A percentile compares a stretch with the other conserved stretches of the same genome.
phyloP scores from a whole-genome alignment of 2,113 vertebrate genomes.

The Jacana jacana region DNA sequence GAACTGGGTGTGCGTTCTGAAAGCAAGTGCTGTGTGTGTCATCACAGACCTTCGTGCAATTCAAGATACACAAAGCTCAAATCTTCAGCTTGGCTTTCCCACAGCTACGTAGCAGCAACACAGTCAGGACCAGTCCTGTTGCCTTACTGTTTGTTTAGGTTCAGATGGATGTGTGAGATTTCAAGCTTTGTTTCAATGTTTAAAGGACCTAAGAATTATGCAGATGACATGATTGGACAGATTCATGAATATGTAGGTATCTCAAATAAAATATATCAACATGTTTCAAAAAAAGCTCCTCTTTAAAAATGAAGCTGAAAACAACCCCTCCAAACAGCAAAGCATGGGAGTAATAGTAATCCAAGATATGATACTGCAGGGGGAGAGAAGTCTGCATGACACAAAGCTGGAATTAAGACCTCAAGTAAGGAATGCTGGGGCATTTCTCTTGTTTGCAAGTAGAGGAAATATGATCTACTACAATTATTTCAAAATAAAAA shows the following conservation, averaged over 20 bases:
- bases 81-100: not conserved
- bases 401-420: not conserved
- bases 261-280: constrained; percentile 18
- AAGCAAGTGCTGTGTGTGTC: not conserved
- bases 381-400: not conserved
- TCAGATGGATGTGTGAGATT: not conserved
- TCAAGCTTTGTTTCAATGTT: constrained; percentile 5
- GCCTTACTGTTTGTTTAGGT: not conserved
- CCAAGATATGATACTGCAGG: not conserved
- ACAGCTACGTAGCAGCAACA: not conserved
- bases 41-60: not conserved
- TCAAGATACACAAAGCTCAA: not conserved
- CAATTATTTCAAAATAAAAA: not conserved
- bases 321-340: not conserved
- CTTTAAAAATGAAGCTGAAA: not conserved
- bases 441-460: not conserved
- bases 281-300: not conserved
- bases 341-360: not conserved
- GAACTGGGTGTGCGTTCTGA: not conserved
- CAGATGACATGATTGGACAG: not conserved
- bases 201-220: constrained; percentile 29
- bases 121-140: not conserved
- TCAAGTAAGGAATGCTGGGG: not conserved
- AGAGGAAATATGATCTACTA: not conserved
- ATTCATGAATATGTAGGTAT: not conserved